Evolutionary conservation across 1,140 invertebrate species (phyloP).

Genomic region (Hormaphis cornu): DNA sequence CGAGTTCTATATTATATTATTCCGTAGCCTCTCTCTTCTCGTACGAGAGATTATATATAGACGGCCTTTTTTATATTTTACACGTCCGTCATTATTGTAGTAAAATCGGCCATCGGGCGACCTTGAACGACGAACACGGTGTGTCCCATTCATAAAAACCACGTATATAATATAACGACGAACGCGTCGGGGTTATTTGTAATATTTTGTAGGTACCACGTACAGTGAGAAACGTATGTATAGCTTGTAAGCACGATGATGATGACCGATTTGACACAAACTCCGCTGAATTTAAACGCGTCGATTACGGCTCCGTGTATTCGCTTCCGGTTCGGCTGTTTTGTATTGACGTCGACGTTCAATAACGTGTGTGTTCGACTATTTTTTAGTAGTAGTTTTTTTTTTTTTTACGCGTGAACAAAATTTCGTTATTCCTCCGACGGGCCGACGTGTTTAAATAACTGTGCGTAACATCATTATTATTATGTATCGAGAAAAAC

Average conservation of each 20-base stretch:
- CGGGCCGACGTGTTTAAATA: no score
- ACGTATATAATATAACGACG: neutral
- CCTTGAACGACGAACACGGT: neutral
- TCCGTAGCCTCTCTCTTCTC: no score
- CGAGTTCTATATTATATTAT: conserved; percentile 5
- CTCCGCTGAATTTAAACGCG: conserved; percentile 15
- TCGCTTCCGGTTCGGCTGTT: conserved; percentile 5
- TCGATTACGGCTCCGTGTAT: conserved; percentile 14
- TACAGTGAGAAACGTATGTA: no score
- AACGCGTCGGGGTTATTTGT: no score
- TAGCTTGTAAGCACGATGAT: neutral
- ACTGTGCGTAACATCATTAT: no score
- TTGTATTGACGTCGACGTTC: neutral
- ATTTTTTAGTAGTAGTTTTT: neutral
- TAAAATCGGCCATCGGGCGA: conserved; percentile 3
- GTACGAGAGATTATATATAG: no score
- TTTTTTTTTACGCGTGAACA: neutral
- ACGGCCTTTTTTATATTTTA: no score
- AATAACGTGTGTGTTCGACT: neutral
- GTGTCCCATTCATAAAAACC: conserved; percentile 17
- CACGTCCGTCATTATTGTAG: no score
- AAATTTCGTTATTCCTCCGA: no score
- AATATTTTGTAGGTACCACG: no score
- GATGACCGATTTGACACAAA: neutral
- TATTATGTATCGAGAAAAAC: no score